Percentiles rank a stretch among this genome's conserved stretches.
These are phyloP conservation scores for Vimba vimba DNA, from an alignment of 2,113 vertebrate species.

Conservation along the genomic window DNA sequence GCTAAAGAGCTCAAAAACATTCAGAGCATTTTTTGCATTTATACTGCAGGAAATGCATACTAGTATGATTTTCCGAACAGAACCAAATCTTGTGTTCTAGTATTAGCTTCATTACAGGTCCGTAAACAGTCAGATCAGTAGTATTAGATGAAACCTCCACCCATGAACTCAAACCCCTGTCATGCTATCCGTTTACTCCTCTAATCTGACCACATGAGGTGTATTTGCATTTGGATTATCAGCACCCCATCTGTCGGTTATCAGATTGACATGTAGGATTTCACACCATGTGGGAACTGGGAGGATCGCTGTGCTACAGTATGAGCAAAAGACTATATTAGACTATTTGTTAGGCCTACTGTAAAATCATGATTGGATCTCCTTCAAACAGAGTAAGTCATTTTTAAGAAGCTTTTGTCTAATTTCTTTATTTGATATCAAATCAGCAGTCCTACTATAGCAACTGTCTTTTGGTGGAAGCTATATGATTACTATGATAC, in stretches of 20 bases:
- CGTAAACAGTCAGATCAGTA: background rate
- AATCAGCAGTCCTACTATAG: background rate
- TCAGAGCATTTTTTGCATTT: too few relatives aligned
- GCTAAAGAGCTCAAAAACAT: too few relatives aligned
- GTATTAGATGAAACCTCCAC: background rate
- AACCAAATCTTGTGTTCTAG: background rate
- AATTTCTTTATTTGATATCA: background rate
- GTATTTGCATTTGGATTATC: conserved; percentile 39
- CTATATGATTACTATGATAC: background rate
- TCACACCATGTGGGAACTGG: background rate
- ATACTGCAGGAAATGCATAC: background rate
- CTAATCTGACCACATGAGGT: conserved; percentile 40
- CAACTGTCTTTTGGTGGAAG: background rate
- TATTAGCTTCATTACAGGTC: background rate
- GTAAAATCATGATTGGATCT: background rate
- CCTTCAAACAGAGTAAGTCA: background rate
- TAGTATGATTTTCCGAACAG: background rate
- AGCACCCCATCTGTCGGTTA: background rate
- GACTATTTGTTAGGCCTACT: background rate
- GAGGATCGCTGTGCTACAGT: background rate
- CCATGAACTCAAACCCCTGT: conserved; percentile 1
- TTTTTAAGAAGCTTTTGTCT: background rate
- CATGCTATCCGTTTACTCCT: background rate
- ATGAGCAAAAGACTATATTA: too few relatives aligned
- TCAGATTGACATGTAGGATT: conserved; percentile 13